Percentiles rank a stretch among this genome's conserved stretches.
Evolutionary conservation across 2,113 vertebrate genomes (phyloP).

Genomic region (Atrichornis clamosus): DNA sequence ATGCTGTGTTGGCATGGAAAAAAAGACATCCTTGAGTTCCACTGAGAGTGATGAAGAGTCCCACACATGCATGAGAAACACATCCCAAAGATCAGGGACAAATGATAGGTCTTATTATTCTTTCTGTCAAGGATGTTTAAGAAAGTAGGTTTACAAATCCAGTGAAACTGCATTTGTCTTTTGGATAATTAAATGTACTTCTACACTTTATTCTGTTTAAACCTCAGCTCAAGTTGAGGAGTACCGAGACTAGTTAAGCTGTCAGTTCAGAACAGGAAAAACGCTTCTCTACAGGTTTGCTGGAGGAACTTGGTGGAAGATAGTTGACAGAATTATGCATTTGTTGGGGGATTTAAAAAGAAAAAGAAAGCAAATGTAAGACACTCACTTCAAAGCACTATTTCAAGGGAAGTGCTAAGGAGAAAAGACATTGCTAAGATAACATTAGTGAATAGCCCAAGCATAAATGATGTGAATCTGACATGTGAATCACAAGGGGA

Average conservation of each 20-base stretch:
- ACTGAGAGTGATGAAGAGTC: not conserved
- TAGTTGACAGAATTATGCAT: not conserved
- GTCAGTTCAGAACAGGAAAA: not conserved
- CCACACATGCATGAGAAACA: not conserved
- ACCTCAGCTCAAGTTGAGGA: not conserved
- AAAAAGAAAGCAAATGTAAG: not conserved
- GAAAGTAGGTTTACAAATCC: not conserved
- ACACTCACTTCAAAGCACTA: constrained; percentile 26
- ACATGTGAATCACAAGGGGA: not conserved
- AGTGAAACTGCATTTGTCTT: not conserved
- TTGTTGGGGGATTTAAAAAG: not conserved
- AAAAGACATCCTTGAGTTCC: not conserved
- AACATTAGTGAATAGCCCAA: not conserved
- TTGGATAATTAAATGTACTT: not conserved
- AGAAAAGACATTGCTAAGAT: not conserved
- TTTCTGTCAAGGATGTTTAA: not conserved
- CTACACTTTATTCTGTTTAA: not conserved
- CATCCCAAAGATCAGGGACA: not conserved
- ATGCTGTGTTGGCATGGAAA: not conserved
- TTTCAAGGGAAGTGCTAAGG: constrained; percentile 30
- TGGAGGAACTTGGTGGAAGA: not conserved
- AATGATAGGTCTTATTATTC: not conserved
- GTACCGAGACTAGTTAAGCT: not conserved
- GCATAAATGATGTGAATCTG: not conserved
- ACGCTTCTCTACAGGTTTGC: not conserved